Base-by-base conservation (phyloP, 2,888 invertebrate genomes). In the Drosophila limbata region DNA sequence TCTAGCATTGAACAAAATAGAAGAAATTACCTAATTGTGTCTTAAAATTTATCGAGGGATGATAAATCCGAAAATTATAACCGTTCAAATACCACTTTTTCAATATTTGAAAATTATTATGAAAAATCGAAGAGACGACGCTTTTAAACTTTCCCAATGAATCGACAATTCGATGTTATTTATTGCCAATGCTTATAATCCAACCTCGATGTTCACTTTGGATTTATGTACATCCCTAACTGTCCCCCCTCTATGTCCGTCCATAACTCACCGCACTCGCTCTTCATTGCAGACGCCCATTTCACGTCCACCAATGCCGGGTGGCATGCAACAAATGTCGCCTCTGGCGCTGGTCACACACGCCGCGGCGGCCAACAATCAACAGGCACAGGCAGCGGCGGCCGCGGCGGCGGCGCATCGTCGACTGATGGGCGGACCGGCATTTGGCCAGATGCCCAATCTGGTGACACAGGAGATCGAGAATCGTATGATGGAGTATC, bases 401-500 rank as follows among this genome's bases (percentile, higher is more conserved):
- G 93, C 93, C 94, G 89, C 92, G 13, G 92, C 91, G 0, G 91
- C 90, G 11, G 91, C 91, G 33, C 92, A 92, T 73, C 92, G 92
- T 50, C 90, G 93, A 67, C 77, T 93, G 79, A 91, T 93, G 91
- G 90, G 90, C 45, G 92, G 92, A 6, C 87, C 91, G 33, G 73
- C 73, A 1, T 90, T 92, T 90, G 94, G 94, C 11, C 94, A 95
- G 76, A 93, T 95, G 63, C 93, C 94, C 8, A 95, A 94, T 79
- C 87, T 95, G 83, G 94, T 95, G 44, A 94, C 95, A 6, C 95
- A 95, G 72, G 96, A 96, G 89, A 94, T 96, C 69, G 96, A 96
- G 90, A 95, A 95, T 68, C 94, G 96, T 28, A 95, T 97, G 94
- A 94, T 96, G 88, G 96, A 97, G 85, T 97, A 96, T 91, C 94